Evolutionary conservation across 2,113 vertebrate genomes (phyloP).

Genomic region (Pelodiscus sinensis): DNA sequence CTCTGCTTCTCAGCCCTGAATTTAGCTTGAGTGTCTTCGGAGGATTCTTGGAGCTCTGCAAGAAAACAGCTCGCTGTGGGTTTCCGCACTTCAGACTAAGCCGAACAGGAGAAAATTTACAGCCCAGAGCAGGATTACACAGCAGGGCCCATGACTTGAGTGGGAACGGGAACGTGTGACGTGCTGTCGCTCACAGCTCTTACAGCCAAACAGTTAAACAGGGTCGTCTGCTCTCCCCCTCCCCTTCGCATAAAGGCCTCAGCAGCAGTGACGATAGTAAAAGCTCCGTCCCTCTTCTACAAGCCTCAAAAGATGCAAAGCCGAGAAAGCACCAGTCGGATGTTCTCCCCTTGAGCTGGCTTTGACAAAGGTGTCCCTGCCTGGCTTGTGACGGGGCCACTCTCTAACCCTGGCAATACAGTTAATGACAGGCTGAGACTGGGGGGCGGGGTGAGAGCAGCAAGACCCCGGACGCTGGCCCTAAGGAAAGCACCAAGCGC

Average conservation of each 20-base stretch:
- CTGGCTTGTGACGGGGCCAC: neutral
- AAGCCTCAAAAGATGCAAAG: neutral
- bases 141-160: fast-evolving
- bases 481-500: neutral
- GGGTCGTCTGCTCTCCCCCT: neutral
- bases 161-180: neutral
- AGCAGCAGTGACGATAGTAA: neutral
- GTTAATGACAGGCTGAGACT: too few relatives aligned
- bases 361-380: neutral
- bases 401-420: neutral
- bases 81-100: neutral
- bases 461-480: neutral
- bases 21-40: constrained; percentile 80
- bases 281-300: neutral
- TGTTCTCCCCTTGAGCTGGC: neutral
- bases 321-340: neutral
- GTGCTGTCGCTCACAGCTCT: neutral
- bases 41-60: constrained; percentile 86
- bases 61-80: neutral
- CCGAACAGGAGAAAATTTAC: neutral
- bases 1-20: constrained; percentile 89
- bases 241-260: neutral
- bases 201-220: fast-evolving
- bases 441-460: neutral
- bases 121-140: neutral